Conservation (phyloP, 92 coral and sea anemone species). For the Epizoanthus illoricatus region DNA sequence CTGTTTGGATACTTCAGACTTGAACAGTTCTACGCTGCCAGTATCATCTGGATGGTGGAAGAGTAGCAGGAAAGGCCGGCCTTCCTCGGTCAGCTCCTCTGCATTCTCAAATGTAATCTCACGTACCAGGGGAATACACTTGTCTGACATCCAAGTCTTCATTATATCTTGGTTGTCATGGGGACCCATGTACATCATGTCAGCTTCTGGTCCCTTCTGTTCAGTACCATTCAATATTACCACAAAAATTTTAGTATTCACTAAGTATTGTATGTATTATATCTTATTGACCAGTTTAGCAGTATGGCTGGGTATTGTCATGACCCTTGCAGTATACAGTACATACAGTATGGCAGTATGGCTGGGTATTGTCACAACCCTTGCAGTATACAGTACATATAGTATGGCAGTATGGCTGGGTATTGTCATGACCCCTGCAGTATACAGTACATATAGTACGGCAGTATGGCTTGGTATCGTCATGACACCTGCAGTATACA, state of each 20-base stretch:
- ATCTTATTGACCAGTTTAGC: neutral
- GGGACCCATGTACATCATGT: constrained; percentile 71
- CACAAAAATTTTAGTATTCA: neutral
- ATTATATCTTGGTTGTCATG: constrained; percentile 59
- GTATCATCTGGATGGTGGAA: constrained; percentile 89
- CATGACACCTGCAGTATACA: too few relatives aligned
- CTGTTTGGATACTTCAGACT: constrained; percentile 77
- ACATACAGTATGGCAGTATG: too few relatives aligned
- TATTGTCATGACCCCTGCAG: too few relatives aligned
- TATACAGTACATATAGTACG: neutral
- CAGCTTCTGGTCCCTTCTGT: constrained; percentile 68
- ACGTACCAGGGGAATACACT: constrained; percentile 93
- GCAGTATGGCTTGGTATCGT: too few relatives aligned
- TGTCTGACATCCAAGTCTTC: constrained; percentile 88
- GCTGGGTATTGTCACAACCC: too few relatives aligned
- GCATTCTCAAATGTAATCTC: constrained; percentile 99
- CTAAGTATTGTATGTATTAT: neutral
- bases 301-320: too few relatives aligned
- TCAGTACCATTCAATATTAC: neutral
- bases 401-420: too few relatives aligned
- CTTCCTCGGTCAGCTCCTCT: constrained; percentile 97
- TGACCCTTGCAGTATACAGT: neutral
- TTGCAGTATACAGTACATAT: too few relatives aligned
- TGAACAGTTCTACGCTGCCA: constrained; percentile 70
- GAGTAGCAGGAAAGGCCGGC: constrained; percentile 83